Percentiles rank a stretch among this genome's conserved stretches.
Evolutionary conservation across 2,797 vertebrate species (phyloP).

Genomic region (Microcaecilia unicolor): DNA sequence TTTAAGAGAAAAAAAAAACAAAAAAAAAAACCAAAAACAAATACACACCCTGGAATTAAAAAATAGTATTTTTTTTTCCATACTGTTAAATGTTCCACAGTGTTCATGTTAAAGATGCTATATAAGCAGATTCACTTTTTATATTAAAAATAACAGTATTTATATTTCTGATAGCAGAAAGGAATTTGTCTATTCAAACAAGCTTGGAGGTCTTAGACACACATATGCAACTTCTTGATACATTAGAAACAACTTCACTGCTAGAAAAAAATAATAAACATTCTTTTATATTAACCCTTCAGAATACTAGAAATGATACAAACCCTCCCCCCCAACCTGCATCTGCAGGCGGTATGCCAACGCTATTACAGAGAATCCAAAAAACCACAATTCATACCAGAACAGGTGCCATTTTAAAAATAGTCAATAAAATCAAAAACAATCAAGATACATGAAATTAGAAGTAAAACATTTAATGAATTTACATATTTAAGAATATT

Average conservation of each 20-base stretch:
- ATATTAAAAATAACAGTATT: conserved; percentile 97
- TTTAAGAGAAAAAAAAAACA: conserved; percentile 73
- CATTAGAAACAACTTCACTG: conserved; percentile 14
- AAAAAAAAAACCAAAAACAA: conserved; percentile 23
- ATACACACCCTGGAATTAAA: conserved; percentile 68
- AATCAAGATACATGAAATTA: conserved; percentile 66
- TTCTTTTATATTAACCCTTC: conserved; percentile 56
- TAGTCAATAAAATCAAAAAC: conserved; percentile 65
- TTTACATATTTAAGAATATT: conserved; percentile 74
- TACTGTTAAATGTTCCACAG: conserved; percentile 70
- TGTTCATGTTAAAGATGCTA: conserved; percentile 80
- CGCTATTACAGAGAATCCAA: conserved; percentile 56
- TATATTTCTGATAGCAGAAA: conserved; percentile 70
- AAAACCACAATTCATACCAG: conserved; percentile 63
- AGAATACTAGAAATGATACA: conserved; percentile 65
- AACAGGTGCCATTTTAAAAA: conserved; percentile 52
- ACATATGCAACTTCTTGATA: conserved; percentile 45
- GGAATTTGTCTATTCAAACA: conserved; percentile 50
- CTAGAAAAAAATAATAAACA: conserved; percentile 43
- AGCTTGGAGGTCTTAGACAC: conserved; percentile 67
- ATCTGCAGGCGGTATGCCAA: conserved; percentile 39
- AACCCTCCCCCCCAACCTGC: conserved; percentile 48
- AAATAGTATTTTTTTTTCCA: conserved; percentile 67
- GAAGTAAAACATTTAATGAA: conserved; percentile 69
- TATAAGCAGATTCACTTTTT: conserved; percentile 75